Base-by-base conservation (phyloP, 2,888 invertebrate species). In the Caenorhabditis drosophilae region DNA sequence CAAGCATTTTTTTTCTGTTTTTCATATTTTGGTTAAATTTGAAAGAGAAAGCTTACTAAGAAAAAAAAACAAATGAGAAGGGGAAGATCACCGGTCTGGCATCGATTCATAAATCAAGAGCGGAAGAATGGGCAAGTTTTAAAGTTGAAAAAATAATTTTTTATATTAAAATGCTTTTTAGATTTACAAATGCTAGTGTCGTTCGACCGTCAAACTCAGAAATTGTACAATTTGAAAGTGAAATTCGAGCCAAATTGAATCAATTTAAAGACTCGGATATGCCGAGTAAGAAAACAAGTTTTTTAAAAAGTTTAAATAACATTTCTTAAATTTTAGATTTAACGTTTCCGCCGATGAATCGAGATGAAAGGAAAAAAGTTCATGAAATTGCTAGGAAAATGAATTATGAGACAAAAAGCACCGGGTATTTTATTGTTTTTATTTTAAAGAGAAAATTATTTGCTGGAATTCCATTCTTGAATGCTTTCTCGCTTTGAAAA, bases 371-470 rank as follows among this genome's bases (percentile, higher is more conserved):
- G n/a, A 70, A 70, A 45, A 46, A 67, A 16, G 45, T 75, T 6
- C 78, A 78, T 46, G 63, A 61, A n/a, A 25, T 74, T 16, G 77
- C 75, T 11, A 53, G 47, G 18, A 44, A 57, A 12, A 16, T 55
- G 9, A 67, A 66, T 16, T 52, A 78, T 12, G 25, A 51, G 9
- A 67, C 75, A 12, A 58, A 62, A 55, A 73, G 73, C 18, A 25
- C 50, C 20, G 78, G 75, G 54, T 59, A 49, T 15, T 60, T 18
- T 7, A 36, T 22, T 54, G n/a, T n/a, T n/a, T n/a, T n/a, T n/a
- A n/a, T 41, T 23, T 7, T 7, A 9, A 45, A n/a, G 6, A 31
- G 11, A n/a, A n/a, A n/a, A n/a, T 12, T 36, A 9, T 15, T 4
- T 36, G 11, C 36, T 12, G 36, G n/a, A 9, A n/a, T n/a, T n/a